A percentile compares a stretch with the other conserved stretches of the same genome.
phyloP scores from a whole-genome alignment of 2,113 vertebrate species.

The Chaetodon auriga region DNA sequence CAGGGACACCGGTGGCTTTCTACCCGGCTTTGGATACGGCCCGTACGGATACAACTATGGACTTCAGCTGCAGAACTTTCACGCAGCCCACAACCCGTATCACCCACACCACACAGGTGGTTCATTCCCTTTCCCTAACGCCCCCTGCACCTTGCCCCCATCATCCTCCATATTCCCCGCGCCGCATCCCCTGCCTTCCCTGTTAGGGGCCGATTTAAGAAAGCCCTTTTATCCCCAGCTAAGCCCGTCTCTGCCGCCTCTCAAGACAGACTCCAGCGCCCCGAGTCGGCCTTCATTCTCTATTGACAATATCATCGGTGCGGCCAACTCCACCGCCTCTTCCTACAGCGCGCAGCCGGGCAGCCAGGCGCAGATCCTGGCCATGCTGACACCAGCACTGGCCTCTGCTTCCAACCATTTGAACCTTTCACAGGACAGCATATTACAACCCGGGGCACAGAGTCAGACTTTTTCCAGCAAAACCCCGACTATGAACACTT shows the following conservation, averaged over 20 bases:
- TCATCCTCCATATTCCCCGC: slow-evolving; percentile 88
- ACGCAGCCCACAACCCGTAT: slow-evolving; percentile 83
- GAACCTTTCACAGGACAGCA: slow-evolving; percentile 89
- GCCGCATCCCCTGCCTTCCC: slow-evolving; percentile 88
- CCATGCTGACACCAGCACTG: slow-evolving; percentile 93
- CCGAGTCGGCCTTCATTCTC: slow-evolving; percentile 93
- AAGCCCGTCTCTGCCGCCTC: slow-evolving; percentile 87
- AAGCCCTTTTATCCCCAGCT: slow-evolving; percentile 87
- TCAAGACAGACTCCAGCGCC: slow-evolving; percentile 90
- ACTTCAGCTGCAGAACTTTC: slow-evolving; percentile 93
- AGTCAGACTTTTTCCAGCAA: slow-evolving; percentile 91
- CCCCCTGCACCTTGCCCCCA: slow-evolving; percentile 87
- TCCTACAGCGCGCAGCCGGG: slow-evolving; percentile 87
- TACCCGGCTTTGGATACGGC: slow-evolving; percentile 94
- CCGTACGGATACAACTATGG: slow-evolving; percentile 97
- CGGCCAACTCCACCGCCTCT: slow-evolving; percentile 84
- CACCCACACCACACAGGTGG: slow-evolving; percentile 84
- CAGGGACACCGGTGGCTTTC: slow-evolving; percentile 91
- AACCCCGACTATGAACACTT: slow-evolving; percentile 90
- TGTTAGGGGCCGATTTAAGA: slow-evolving; percentile 89
- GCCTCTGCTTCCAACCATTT: slow-evolving; percentile 91
- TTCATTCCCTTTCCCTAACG: slow-evolving; percentile 90
- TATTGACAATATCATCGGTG: slow-evolving; percentile 97
- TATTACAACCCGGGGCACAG: slow-evolving; percentile 85
- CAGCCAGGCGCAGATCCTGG: slow-evolving; percentile 92